Base-by-base conservation (phyloP, 2,888 invertebrate species). In the Junonia oenone region DNA sequence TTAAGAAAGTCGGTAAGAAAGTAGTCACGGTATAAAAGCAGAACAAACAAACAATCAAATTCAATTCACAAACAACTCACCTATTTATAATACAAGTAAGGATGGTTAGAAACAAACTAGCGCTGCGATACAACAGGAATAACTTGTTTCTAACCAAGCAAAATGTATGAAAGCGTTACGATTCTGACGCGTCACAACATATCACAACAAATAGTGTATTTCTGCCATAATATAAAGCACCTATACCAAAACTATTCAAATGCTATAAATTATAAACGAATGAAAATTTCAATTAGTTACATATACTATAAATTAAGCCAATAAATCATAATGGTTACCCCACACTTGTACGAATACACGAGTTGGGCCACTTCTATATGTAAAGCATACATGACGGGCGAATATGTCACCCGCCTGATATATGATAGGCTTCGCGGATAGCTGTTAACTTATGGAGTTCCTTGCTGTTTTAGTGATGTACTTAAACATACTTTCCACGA, bases 371-470 rank as follows among this genome's bases (percentile, higher is more conserved):
- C 51, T 51, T 50, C 55, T 64, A 59, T 56, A 80, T 80, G 82
- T 76, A 81, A 78, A 81, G 71, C 75, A 69, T 75, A 77, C 79
- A 81, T 76, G 84, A 81, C 77, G 69, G 68, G 73, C 69, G 73
- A 78, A 82, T 84, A 81, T 81, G 83, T 83, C 85, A 69, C 75
- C 72, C 69, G 73, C 65, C 66, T 88, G 84, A 87, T 84, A 78
- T 84, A 86, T 85, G 86, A 85, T 81, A 74, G 76, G 79, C 77
- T 78, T 74, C 71, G 68, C 64, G 65, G 69, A 74, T 75, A 78
- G 78, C 81, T 82, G 83, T 81, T 87, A 83, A 85, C 84, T 85
- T 85, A 87, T 83, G 81, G 80, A 85, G 83, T 81, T 76, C 78
- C 77, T 79, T 77, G 71, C 69, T 45, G 57, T 55, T 45, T 43